These are phyloP conservation scores for Mormyrus hasselquistii DNA, from an alignment of 2,797 vertebrate species.

Conservation along the genomic window DNA sequence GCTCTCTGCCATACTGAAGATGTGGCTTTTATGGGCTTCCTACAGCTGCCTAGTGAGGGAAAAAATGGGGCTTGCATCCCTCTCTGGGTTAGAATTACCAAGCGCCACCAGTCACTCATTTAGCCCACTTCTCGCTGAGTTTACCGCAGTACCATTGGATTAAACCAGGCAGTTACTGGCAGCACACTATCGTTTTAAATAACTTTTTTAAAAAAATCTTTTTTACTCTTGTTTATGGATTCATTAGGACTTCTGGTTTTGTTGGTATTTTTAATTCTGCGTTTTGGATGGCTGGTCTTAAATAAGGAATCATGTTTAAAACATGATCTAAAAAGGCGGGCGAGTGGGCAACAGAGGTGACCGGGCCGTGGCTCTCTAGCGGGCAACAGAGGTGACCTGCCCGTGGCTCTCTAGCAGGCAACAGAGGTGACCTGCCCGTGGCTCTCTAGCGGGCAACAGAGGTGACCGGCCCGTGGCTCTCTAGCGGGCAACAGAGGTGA, in stretches of 20 bases:
- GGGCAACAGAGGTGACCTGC: no score
- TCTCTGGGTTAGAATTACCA: neutral
- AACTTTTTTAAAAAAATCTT: neutral
- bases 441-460: no score
- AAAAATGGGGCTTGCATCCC: neutral
- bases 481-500: neutral
- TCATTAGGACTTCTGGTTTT: neutral
- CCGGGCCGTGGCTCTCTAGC: no score
- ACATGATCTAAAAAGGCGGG: neutral
- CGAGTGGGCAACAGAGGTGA: neutral
- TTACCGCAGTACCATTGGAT: neutral
- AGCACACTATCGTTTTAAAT: neutral
- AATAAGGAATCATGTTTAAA: neutral
- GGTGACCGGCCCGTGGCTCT: no score
- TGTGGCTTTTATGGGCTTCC: neutral
- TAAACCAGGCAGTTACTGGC: neutral
- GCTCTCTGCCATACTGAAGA: neutral
- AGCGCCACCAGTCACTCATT: neutral
- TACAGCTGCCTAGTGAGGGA: neutral
- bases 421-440: no score
- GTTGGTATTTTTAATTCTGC: neutral
- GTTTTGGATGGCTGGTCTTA: neutral
- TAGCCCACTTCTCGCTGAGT: neutral
- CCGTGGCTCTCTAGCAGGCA: no score
- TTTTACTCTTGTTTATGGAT: neutral